Base-by-base conservation (phyloP, 2,888 invertebrate genomes). In the Portevinia maculata region DNA sequence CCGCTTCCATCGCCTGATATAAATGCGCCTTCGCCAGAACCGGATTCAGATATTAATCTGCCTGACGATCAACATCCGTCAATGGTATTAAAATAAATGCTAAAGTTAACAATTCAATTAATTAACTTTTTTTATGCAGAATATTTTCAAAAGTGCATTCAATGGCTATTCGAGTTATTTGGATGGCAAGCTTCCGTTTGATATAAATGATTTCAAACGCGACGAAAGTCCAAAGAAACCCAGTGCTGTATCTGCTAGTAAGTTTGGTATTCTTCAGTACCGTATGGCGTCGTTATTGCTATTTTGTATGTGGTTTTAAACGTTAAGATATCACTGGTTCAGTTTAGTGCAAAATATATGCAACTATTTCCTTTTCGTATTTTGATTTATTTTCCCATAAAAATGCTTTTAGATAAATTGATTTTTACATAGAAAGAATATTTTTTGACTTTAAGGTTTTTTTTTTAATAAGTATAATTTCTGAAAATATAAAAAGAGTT, bases 1-100 rank as follows among this genome's bases (percentile, higher is more conserved):
- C 94, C 94, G 0, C 91, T 93, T 85, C 92, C 93, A 30, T 91
- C 91, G 9, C 92, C 93, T 1, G 94, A 94, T 87, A 90, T 93
- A 21, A 92, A 93, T 88, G 94, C 94, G 17, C 95, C 95, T 0
- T 96, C 96, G 1, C 96, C 96, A 6, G 94, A 94, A 87, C 96
- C 96, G 32, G 96, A 96, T 87, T 94, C 95, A 74, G 96, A 96
- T 87, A 91, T 96, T 64, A 95, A 96, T 41, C 91, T 96, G 70
- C 96, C 96, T 0, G 93, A 91, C 46, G 92, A 93, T 1, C 86
- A 87, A 50, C 85, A 86, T 44, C 85, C 89, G 62, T 86, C 88
- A 81, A 79, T 87, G 85, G 89, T 89, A 39, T 84, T 59, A 74
- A 13, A 46, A 64, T 28, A 8, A 28, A 19, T 17, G 19, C 1